Base-by-base conservation (phyloP, 1,140 invertebrate genomes). In the Neuroterus valhalla region DNA sequence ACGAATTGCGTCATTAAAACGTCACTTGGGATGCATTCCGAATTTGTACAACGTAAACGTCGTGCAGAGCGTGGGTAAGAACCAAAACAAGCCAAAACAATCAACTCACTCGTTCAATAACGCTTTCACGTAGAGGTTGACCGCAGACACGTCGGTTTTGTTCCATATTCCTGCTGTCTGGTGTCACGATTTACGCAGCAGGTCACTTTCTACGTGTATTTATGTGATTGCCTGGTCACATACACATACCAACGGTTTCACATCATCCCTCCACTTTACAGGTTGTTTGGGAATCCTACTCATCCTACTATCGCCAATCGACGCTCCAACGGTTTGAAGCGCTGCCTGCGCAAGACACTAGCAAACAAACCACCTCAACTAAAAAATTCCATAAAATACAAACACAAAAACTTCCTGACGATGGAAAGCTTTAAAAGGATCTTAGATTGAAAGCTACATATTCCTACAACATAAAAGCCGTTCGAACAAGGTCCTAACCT, bases 201-300 rank as follows among this genome's bases (percentile, higher is more conserved):
- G 31, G 31, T 23, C 31, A 38, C 4, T 62, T 14, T 31, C 6
- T 62, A 11, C 26, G 21, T 10, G 50, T 55, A 55, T 23, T 55
- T 15, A 21, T 55, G 11, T 19, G 14, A 55, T 23, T 55, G 19
- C 21, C 23, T 19, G 50, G 50, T 42, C 66, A 77, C 74, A 70
- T 46, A 74, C 55, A 73, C 68, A 14, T 72, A 69, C 70, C 14
- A 42, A 72, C 50, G 4, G 11, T 26, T 55, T 55, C 52, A 52
- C 52, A 26, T 50, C 23, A 23, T 23, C 52, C 4, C 23, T 14
- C 3, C 52, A 21, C 19, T 23, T 23, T 8, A 62, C 19, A 62
- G 14, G 12, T 62, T 62, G 23, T 62, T 62, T 31, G n/a, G 12
- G 12, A 62, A 62, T 62, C 31, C 31, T 38, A 38, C 8, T 38